Base-by-base conservation (phyloP, 2,888 invertebrate species). In the Temnothorax ravouxi region DNA sequence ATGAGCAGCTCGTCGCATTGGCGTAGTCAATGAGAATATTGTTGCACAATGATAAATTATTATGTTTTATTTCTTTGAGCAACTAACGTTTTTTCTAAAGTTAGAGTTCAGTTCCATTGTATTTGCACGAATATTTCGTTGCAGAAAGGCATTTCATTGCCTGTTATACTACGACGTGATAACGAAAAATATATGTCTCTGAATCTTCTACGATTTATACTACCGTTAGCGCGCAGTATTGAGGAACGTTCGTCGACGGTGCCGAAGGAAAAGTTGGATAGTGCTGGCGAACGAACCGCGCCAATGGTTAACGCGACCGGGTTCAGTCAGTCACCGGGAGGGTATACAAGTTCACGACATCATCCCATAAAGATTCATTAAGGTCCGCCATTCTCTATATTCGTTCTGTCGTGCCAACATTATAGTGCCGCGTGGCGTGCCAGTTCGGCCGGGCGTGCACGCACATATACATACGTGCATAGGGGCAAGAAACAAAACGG, bases 361-460 rank as follows among this genome's bases (percentile, higher is more conserved):
- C 93, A 93, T 93, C 93, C 94, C 94, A 94, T 95, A 94, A 94
- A 94, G 94, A 94, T 94, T 95, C 95, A 94, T 95, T 94, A 95
- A 94, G 94, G 90, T 92, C 91, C 91, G 92, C 90, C 93, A 93
- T 93, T 67, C 94, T 87, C 89, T 93, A 93, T 94, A 93, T 93
- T 93, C 92, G 92, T 91, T 88, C 86, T 93, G 93, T 94, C 94
- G 93, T 93, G 93, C 92, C 92, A 93, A 93, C 93, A 93, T 93
- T 94, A 92, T 93, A 91, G 92, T 93, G 90, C 87, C 89, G 88
- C 91, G 91, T 89, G 88, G 89, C 91, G 87, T 89, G 89, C 88
- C 85, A 84, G 85, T 86, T 88, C 87, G 86, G 77, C 75, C 34
- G 41, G 59, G 61, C 64, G 74, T 82, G 83, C 82, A 84, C 87